Conservation (phyloP, 2,113 vertebrate species). For the Leptobrachium leishanense region DNA sequence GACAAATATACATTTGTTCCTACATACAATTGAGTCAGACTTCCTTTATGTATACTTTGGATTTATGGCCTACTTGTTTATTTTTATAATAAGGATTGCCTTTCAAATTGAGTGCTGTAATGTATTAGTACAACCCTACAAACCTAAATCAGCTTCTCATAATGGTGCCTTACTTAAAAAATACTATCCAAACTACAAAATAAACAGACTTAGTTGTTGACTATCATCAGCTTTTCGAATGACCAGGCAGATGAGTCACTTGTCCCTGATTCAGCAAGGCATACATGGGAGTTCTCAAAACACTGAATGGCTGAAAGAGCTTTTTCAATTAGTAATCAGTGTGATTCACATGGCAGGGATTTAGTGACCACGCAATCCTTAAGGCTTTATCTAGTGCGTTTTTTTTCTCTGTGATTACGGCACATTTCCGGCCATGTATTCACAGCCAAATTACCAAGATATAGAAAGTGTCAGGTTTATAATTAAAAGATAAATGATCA, state of each 20-base stretch:
- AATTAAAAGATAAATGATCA: too few species aligned
- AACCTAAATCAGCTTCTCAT: too few species aligned
- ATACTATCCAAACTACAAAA: background rate
- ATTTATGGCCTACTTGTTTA: too few species aligned
- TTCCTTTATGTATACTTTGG: too few species aligned
- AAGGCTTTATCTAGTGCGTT: constrained; percentile 1
- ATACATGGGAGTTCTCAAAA: background rate
- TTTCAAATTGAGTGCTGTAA: too few species aligned
- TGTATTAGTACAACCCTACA: too few species aligned
- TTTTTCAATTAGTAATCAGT: background rate
- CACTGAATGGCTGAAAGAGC: background rate
- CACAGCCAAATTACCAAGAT: background rate
- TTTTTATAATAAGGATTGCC: too few species aligned
- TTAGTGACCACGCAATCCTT: background rate
- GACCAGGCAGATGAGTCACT: constrained; percentile 6
- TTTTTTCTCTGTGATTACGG: constrained; percentile 5
- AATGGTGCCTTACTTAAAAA: too few species aligned
- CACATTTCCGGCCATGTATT: background rate
- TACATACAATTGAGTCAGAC: too few species aligned
- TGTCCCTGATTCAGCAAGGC: constrained; percentile 12
- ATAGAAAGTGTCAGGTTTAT: too few species aligned
- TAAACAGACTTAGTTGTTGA: background rate
- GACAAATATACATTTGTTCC: too few species aligned
- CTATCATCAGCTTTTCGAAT: background rate
- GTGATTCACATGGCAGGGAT: constrained; percentile 25